These are phyloP conservation scores for Camarhynchus parvulus DNA, from an alignment of 2,113 vertebrate genomes.

Conservation along the genomic window DNA sequence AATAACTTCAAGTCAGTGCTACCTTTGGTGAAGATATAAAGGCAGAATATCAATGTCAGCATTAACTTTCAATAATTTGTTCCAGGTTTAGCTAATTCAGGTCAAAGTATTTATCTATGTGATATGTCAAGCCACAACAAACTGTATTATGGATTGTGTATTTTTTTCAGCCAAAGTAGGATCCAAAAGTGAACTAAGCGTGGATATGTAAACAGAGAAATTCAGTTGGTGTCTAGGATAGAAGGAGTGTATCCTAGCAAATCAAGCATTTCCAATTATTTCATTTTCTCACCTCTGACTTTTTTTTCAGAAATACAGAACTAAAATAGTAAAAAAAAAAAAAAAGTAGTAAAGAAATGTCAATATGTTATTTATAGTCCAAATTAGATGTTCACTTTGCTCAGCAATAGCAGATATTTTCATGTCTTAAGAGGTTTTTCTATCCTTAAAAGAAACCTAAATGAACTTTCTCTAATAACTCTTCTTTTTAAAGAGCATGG, in stretches of 20 bases:
- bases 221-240: not conserved
- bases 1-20: constrained; percentile 58
- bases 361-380: not conserved
- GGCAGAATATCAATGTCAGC: constrained; percentile 66
- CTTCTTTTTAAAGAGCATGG: not conserved
- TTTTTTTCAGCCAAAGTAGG: not conserved
- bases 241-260: not conserved
- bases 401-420: not conserved
- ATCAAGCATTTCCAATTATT: not conserved
- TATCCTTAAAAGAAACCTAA: not conserved
- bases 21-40: constrained; percentile 58
- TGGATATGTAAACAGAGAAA: constrained; percentile 2
- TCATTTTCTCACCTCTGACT: not conserved
- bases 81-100: constrained; percentile 59
- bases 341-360: not conserved
- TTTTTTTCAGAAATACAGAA: not conserved
- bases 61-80: constrained; percentile 66
- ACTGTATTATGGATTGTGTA: not conserved
- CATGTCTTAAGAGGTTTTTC: not conserved
- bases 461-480: not conserved
- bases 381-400: not conserved
- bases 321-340: not conserved
- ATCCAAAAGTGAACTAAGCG: constrained; percentile 4
- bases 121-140: constrained; percentile 57
- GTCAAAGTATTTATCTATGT: constrained; percentile 66